These are phyloP conservation scores for Lamellibrachia satsuma DNA, from an alignment of 2,888 invertebrate genomes.

Conservation along the genomic window DNA sequence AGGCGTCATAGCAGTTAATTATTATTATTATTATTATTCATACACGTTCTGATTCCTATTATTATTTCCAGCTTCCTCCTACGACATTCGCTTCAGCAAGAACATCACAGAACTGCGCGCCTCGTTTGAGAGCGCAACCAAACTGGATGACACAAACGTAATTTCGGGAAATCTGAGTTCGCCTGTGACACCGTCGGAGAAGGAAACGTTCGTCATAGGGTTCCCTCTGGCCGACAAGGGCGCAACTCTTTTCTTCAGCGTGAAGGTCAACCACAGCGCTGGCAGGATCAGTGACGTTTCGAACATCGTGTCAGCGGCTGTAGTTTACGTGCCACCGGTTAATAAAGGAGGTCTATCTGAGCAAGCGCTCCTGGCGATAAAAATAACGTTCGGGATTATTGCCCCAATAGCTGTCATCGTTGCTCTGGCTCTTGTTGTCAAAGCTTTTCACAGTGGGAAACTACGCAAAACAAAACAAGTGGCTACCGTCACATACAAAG, in stretches of 20 bases:
- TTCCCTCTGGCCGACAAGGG: background rate
- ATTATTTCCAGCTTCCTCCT: background rate
- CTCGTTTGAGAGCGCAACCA: slow-evolving; percentile 1
- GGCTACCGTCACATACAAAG: no score
- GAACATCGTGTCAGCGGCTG: background rate
- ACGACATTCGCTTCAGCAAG: background rate
- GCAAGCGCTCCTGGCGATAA: background rate
- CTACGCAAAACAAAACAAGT: no score
- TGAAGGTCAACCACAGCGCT: background rate
- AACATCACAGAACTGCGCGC: background rate
- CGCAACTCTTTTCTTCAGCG: background rate
- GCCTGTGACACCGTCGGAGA: background rate
- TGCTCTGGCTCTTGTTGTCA: background rate
- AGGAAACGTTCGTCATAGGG: background rate
- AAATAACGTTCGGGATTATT: background rate
- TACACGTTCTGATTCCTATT: background rate
- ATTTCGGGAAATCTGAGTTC: background rate
- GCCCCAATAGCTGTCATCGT: background rate
- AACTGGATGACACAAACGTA: background rate
- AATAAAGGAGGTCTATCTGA: background rate
- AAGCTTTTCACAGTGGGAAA: background rate
- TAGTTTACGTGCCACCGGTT: background rate
- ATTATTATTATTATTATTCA: background rate
- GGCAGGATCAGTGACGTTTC: background rate
- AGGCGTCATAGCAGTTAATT: background rate